Base-by-base conservation (phyloP, 2,113 vertebrate genomes). In the Sorex araneus region DNA sequence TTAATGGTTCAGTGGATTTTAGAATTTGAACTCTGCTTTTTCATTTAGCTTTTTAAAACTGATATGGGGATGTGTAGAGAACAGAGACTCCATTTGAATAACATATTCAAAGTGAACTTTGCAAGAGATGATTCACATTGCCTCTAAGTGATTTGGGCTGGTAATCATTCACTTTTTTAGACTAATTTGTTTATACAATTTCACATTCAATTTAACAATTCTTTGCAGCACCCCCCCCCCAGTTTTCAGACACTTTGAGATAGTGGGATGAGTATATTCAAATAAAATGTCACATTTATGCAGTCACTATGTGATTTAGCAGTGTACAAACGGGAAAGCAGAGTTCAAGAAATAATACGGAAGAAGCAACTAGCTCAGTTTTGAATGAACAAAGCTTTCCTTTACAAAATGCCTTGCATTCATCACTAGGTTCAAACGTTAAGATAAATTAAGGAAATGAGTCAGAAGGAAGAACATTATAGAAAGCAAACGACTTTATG, bases 21-120 rank as follows among this genome's bases (percentile, higher is more conserved):
- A 78, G 67, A 93, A 81, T 93, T 85, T 91, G 83, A 95, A 69
- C 9, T 87, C 47, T 3, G 0, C 10, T 73, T 92, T 94, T 54
- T 91, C 30, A 45, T 8, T 82, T 89, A 54, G 45, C 30, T 86
- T 92, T 19, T 54, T 80, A 84, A 77, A 93, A 19, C 19, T 57
- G n/a, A 40, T 30, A 66, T 19, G 13, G n/a, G 16, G 45, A 27
- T 16, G 4, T 11, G 28, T 89, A 4, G 36, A 30, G 16, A 79
- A 79, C 6, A 71, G 54, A 78, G 16, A 1, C 10, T 64, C 11
- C 1, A 8, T 25, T 40, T 87, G 47, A 91, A 70, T 86, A 84
- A 18, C 34, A 73, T 5, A 76, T 34, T 94, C 54, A 87, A 79
- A 81, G 6, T 60, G 28, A 95, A 84, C 12, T 70, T 79, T 54